Base-by-base conservation (phyloP, 2,888 invertebrate species). In the Uloborus plumipes region DNA sequence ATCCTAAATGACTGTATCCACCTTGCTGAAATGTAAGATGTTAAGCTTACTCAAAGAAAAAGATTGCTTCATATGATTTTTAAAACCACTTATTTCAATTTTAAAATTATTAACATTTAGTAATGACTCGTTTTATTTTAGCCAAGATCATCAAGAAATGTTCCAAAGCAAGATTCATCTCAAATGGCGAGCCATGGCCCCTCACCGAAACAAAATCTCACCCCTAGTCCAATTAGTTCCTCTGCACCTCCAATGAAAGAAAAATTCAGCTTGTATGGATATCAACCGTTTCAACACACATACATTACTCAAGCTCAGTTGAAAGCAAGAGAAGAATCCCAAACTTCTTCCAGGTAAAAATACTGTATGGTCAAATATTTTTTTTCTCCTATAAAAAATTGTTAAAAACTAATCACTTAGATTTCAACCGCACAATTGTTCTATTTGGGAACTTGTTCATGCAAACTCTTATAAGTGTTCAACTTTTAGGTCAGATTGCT, bases 241-340 rank as follows among this genome's bases (percentile, higher is more conserved):
- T 69, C 85, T 22, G 62, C 69, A 15, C 62, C 72, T 55, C 82
- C 78, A 50, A 87, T 86, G 79, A 83, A 78, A 84, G 87, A 87
- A 73, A 88, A 87, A 83, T 89, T 88, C 84, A 89, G 87, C 86
- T 86, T 89, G 31, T 89, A 89, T 86, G 89, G 89, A 20, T 89
- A 89, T 85, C 88, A 88, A 84, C 88, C 89, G 55, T 88, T 87
- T 81, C 88, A 88, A 62, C 88, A 88, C 79, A 87, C 88, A 16
- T 89, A 88, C 66, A 88, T 89, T 20, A 87, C 88, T 20, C 87
- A 87, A 50, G 89, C 89, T 78, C 88, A 89, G 85, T 86, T 89
- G 53, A 81, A 84, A 83, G 86, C 85, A 47, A 85, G 85, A 59
- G 84, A 85, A 84, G 81, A 83, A 51, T 67, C 75, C 15, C 84